These are phyloP conservation scores for Peribatodes rhomboidaria DNA, from an alignment of 2,888 invertebrate species.

Conservation along the genomic window DNA sequence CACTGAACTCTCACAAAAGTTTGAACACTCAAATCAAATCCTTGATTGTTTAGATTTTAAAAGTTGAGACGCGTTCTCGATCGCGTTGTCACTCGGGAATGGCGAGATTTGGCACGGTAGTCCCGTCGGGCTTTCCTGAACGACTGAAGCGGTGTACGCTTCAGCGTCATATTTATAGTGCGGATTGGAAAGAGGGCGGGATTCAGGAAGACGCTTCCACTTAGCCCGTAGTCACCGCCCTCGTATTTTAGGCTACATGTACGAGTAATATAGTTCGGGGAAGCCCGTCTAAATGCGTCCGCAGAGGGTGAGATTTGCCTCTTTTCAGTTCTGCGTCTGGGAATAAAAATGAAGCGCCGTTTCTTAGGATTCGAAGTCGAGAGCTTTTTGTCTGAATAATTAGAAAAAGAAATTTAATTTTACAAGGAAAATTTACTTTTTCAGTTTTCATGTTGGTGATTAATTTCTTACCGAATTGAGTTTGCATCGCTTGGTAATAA, in stretches of 20 bases:
- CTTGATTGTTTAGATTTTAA: constrained; percentile 47
- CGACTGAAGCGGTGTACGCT: constrained; percentile 76
- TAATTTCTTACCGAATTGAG: neutral
- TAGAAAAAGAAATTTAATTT: constrained; percentile 3
- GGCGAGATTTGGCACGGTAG: constrained; percentile 75
- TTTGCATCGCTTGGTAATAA: neutral
- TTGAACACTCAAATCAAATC: constrained; percentile 54
- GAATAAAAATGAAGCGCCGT: constrained; percentile 41
- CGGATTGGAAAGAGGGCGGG: constrained; percentile 69
- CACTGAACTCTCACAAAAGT: constrained; percentile 58
- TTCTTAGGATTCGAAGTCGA: constrained; percentile 32
- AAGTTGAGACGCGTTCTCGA: constrained; percentile 57
- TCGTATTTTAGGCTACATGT: constrained; percentile 69
- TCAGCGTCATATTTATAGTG: constrained; percentile 81
- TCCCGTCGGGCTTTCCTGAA: constrained; percentile 75
- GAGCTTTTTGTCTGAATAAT: constrained; percentile 8
- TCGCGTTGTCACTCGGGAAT: constrained; percentile 75
- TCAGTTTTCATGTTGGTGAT: neutral
- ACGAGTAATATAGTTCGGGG: constrained; percentile 74
- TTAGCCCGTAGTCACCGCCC: constrained; percentile 74
- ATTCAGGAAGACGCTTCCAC: constrained; percentile 80
- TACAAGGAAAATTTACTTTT: constrained; percentile 1
- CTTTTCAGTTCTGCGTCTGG: constrained; percentile 51
- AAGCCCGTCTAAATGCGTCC: constrained; percentile 73
- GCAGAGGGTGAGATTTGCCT: constrained; percentile 55